These are phyloP conservation scores for Musca vetustissima DNA, from an alignment of 1,140 invertebrate species.

Conservation along the genomic window DNA sequence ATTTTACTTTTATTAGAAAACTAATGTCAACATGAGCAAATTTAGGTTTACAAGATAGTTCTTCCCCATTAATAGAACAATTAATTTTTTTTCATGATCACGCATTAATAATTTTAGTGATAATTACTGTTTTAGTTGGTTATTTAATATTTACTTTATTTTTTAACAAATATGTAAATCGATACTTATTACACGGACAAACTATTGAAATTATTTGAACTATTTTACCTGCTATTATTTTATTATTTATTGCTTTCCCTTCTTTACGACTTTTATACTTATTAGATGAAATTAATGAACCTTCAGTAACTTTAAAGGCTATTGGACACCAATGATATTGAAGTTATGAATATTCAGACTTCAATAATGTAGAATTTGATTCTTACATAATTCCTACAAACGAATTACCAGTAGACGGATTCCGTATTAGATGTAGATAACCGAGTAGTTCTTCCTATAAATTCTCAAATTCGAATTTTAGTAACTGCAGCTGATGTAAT, in stretches of 20 bases:
- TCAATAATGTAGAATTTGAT: no score
- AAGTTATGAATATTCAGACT: conserved; percentile 68
- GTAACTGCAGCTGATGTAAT: no score
- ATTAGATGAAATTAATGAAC: conserved; percentile 62
- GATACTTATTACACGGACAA: conserved; percentile 59
- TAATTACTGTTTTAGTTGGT: conserved; percentile 62
- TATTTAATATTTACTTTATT: conserved; percentile 61
- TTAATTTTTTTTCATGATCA: conserved; percentile 65
- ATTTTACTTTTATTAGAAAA: conserved; percentile 57
- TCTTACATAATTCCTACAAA: no score
- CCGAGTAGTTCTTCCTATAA: no score
- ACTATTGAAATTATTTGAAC: conserved; percentile 68
- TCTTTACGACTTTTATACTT: conserved; percentile 64
- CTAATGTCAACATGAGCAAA: conserved; percentile 59
- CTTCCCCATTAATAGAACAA: conserved; percentile 63
- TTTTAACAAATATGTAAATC: conserved; percentile 58
- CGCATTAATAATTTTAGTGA: conserved; percentile 61
- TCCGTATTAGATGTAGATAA: no score
- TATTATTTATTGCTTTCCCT: conserved; percentile 66
- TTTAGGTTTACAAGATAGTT: conserved; percentile 60
- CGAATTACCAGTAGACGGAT: no score
- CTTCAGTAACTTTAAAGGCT: conserved; percentile 61
- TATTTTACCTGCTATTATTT: conserved; percentile 62
- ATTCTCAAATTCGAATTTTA: no score
- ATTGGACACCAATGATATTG: conserved; percentile 72